Conservation (phyloP, 2,888 invertebrate species). For the Meandrusa payeni region DNA sequence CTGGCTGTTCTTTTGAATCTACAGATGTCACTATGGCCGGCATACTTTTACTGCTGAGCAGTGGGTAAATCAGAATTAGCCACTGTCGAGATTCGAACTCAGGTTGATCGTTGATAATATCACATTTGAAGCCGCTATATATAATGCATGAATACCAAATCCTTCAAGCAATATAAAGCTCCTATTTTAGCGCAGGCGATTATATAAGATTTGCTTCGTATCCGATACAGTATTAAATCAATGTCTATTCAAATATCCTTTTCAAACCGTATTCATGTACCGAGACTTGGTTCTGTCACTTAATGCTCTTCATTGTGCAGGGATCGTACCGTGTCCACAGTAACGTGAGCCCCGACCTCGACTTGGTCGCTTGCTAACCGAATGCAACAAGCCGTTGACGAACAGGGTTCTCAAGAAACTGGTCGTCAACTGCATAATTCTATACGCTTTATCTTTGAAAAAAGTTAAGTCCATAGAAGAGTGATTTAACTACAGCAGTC, state of each 20-base stretch:
- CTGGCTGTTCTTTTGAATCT: too few species aligned
- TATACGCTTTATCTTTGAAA: slow-evolving; percentile 6
- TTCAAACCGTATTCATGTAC: slow-evolving; percentile 71
- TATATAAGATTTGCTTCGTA: slow-evolving; percentile 9
- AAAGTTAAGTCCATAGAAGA: slow-evolving; percentile 2
- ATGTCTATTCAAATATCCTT: slow-evolving; percentile 15
- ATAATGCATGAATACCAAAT: neutral
- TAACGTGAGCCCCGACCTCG: slow-evolving; percentile 31
- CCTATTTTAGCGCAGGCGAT: neutral
- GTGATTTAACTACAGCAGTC: neutral
- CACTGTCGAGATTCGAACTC: too few species aligned
- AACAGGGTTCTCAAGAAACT: neutral
- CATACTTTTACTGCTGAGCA: too few species aligned
- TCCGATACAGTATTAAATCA: slow-evolving; percentile 26
- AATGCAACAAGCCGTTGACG: slow-evolving; percentile 1
- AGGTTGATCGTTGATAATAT: too few species aligned
- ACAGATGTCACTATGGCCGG: too few species aligned
- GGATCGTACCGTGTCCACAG: slow-evolving; percentile 53
- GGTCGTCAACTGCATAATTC: slow-evolving; percentile 4
- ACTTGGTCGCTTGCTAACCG: neutral
- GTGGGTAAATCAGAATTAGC: too few species aligned
- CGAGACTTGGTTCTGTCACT: slow-evolving; percentile 71
- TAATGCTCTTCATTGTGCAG: slow-evolving; percentile 75
- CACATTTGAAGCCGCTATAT: too few species aligned
- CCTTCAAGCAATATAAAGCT: neutral